A percentile compares a stretch with the other conserved stretches of the same genome.
Conservation (phyloP, 2,113 vertebrate species). For the Nicator chloris region DNA sequence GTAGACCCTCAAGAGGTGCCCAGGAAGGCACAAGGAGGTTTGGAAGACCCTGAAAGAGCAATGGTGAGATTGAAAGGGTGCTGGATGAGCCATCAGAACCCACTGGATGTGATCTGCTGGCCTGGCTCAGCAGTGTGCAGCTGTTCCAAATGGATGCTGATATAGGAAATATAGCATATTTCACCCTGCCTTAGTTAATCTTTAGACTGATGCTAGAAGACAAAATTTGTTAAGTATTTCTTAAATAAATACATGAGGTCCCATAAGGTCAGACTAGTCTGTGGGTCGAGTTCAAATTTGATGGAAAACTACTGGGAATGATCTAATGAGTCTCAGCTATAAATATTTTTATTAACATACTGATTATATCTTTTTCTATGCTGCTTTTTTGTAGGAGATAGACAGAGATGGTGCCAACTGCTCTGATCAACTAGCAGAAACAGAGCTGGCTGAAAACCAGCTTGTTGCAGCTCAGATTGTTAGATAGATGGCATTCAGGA, state of each 20-base stretch:
- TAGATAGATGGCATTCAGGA: background rate
- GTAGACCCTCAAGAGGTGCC: background rate
- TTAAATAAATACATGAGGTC: background rate
- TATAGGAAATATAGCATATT: background rate
- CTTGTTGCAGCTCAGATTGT: background rate
- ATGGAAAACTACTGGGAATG: conserved; percentile 17
- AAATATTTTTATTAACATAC: conserved; percentile 45
- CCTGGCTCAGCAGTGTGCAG: background rate
- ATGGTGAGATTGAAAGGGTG: background rate
- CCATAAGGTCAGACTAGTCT: background rate
- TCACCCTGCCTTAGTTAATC: background rate
- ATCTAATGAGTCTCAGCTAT: background rate
- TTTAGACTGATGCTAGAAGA: background rate
- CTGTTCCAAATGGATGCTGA: background rate
- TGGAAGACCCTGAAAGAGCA: background rate
- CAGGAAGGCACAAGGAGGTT: background rate
- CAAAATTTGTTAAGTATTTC: background rate
- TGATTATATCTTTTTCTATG: background rate
- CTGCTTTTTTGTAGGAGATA: background rate
- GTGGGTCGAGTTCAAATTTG: background rate
- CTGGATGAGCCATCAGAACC: background rate
- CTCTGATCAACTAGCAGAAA: conserved; percentile 25
- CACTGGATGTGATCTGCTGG: accelerated
- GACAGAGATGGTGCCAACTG: conserved; percentile 37
- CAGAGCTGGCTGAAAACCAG: conserved; percentile 39